Percentiles rank a stretch among this genome's conserved stretches.
Conservation (phyloP, 2,113 vertebrate genomes). For the Nerophis ophidion region DNA sequence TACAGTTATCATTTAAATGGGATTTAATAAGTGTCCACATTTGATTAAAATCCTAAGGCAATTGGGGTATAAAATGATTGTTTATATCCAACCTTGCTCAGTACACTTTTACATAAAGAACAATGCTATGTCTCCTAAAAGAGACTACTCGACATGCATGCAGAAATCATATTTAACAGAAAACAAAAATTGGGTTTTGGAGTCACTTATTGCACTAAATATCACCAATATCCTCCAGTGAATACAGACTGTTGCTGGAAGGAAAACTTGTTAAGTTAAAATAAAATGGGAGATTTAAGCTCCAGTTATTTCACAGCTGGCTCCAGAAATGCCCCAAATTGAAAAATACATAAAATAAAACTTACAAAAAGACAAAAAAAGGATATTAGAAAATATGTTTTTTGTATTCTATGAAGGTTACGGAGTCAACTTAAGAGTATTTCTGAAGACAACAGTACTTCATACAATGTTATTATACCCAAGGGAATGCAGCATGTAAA, state of each 20-base stretch:
- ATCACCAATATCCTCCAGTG: slow-evolving; percentile 24
- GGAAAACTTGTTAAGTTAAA: background rate
- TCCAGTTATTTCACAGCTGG: background rate
- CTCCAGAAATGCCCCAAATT: slow-evolving; percentile 2
- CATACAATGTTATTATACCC: background rate
- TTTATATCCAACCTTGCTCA: slow-evolving; percentile 25
- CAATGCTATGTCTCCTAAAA: slow-evolving; percentile 26
- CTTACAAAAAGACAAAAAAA: background rate
- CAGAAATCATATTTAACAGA: slow-evolving; percentile 30
- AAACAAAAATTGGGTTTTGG: slow-evolving; percentile 11
- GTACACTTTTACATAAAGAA: slow-evolving; percentile 18
- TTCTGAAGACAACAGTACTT: slow-evolving; percentile 7
- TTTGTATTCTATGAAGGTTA: background rate
- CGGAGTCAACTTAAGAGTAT: background rate
- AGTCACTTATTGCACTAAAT: slow-evolving; percentile 25
- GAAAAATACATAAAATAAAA: background rate
- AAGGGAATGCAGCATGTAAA: background rate
- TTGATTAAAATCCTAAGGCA: slow-evolving; percentile 13
- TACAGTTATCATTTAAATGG: background rate
- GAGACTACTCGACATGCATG: slow-evolving; percentile 31
- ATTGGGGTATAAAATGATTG: background rate
- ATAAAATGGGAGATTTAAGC: background rate
- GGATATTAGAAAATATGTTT: background rate
- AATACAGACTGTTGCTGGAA: slow-evolving; percentile 31
- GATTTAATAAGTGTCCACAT: slow-evolving; percentile 13